Evolutionary conservation across 2,113 vertebrate genomes (phyloP), one percentile per base, ranked within the genome.

Genomic region (Sceloporus tristichus): DNA sequence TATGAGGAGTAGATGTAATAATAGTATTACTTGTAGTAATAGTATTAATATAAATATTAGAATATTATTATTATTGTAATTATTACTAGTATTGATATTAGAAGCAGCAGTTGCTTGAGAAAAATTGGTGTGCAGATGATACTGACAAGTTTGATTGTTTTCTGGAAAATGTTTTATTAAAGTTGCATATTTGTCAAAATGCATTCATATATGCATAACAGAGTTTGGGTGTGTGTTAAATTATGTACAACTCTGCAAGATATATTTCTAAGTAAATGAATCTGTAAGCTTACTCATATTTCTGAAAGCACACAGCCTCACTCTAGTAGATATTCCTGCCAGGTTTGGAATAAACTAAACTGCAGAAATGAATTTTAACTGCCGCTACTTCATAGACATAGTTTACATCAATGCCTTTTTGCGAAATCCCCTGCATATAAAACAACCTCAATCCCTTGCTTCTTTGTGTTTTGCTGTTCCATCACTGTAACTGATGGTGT

Each of bases 291-390:
- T n/a, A 53, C 66, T 75, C 6, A 14, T 48, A 85, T 86, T 16
- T 59, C 87, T 84, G 79, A 68, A 91, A 74, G 68, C 9, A 73
- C 2, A 89, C 66, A 84, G 78, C 89, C 85, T 73, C 40, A 70
- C 79, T 87, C 38, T 91, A 91, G 23, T 34, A 90, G 40, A 38
- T 93, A 85, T 75, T 84, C 78, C 85, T 85, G 0, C 34, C 42
- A 21, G 48, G 13, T 16, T 18, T 87, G 40, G 73, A 38, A 91
- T 82, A 90, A 40, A 66, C 56, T 92, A 81, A 94, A 91, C 82
- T 89, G 34, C 92, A 68, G 85, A 95, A 91, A 79, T 87, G 34
- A 89, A 74, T 88, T 93, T 95, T 92, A 91, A 86, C 92, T 95
- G 91, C 88, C 92, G 80, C 53, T 84, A 87, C 91, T 91, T 91